A percentile compares a stretch with the other conserved stretches of the same genome.
These are phyloP conservation scores for Lepidurus packardi DNA, from an alignment of 1,140 invertebrate genomes.

Conservation along the genomic window DNA sequence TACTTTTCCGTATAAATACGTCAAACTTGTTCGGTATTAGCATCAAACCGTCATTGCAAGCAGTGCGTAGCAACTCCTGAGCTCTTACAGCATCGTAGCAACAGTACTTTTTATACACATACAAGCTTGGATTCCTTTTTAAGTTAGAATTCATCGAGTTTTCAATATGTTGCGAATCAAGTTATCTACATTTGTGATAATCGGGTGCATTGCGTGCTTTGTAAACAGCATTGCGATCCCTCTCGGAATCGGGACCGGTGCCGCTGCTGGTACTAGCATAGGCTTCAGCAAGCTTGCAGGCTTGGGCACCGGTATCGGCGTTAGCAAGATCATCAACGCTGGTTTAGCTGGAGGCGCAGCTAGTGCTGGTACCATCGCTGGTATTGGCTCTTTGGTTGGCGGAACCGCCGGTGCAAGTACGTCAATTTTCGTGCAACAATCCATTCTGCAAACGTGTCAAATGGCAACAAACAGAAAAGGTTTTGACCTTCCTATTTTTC, in stretches of 20 bases:
- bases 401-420: background rate
- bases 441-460: background rate
- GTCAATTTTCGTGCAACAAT: background rate
- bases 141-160: background rate
- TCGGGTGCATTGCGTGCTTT: slow-evolving; percentile 6
- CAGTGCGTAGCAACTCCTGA: background rate
- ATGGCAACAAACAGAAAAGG: background rate
- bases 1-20: background rate
- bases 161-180: background rate
- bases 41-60: background rate
- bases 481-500: background rate
- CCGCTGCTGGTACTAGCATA: background rate
- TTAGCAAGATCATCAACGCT: background rate
- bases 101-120: too few species aligned
- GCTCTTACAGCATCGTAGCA: background rate
- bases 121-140: background rate
- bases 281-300: slow-evolving; percentile 2
- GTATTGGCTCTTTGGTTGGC: background rate
- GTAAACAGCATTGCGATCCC: background rate
- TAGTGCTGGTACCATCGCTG: background rate
- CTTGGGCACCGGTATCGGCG: background rate
- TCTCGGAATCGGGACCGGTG: background rate
- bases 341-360: background rate
- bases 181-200: background rate
- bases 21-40: background rate